Evolutionary conservation across 2,797 vertebrate genomes (phyloP), one percentile per base, ranked within the genome.

Genomic region (Myioborus miniatus): DNA sequence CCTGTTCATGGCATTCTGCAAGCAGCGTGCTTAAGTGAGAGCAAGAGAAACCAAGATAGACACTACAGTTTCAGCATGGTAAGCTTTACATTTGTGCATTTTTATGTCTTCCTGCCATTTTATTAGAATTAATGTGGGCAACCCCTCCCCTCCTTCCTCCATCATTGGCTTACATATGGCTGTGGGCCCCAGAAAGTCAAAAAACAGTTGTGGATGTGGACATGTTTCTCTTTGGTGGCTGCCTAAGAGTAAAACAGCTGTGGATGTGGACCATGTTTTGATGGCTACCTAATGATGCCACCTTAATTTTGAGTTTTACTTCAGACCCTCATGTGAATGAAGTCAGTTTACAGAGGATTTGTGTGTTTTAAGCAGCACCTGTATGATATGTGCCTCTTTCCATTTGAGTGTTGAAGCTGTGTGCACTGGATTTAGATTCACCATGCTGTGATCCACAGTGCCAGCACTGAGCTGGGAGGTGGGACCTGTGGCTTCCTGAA

Each of bases 361-460:
- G 5, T 62, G n/a, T 50, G 23, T 14, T 63, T 52, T 59, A 41
- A 91, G 43, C 41, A 59, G 7, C 3, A 6, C 1, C 0, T 30
- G 2, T 24, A 1, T 47, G 47, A 76, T 56, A n/a, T 0, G 0
- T 23, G n/a, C 2, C 34, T 49, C 29, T 62, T 6, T 49, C 15
- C 9, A 29, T 58, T 8, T 34, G 32, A 63, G 8, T 15, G 32
- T 41, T 21, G 27, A 62, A 64, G 37, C 15, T 44, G 32, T 20
- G 13, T 34, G 26, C 1, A 0, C 6, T 56, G 50, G 58, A 12
- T 68, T 18, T 19, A 15, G 34, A 37, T 23, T 32, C 50, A 55
- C 27, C 46, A 26, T 1, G 2, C 26, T 71, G 34, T 49, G 76
- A 37, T 19, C 29, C 2, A 0, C 7, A 12, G 30, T 15, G 29